Evolutionary conservation across 1,140 invertebrate genomes (phyloP).

Genomic region (Eubasilissa regina): DNA sequence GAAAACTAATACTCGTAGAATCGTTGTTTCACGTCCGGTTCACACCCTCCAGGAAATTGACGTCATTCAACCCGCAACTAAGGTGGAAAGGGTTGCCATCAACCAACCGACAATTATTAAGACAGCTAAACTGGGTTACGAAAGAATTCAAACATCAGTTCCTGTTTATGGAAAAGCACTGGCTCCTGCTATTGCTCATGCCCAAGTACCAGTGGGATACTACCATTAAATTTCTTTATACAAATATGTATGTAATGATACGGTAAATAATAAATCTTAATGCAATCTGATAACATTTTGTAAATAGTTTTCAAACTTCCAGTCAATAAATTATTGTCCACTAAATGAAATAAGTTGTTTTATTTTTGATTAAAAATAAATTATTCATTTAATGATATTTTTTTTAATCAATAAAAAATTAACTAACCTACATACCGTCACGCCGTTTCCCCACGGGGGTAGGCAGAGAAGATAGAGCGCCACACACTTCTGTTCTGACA

Average conservation of each 20-base stretch:
- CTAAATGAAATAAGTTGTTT: too few relatives aligned
- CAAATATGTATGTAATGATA: background rate
- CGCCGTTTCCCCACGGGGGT: too few relatives aligned
- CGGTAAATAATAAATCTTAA: constrained; percentile 1
- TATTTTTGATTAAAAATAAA: too few relatives aligned
- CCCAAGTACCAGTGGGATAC: constrained; percentile 56
- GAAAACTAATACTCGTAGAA: constrained; percentile 75
- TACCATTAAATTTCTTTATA: constrained; percentile 47
- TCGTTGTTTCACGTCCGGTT: constrained; percentile 76
- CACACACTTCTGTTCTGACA: too few relatives aligned
- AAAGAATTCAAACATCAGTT: constrained; percentile 56
- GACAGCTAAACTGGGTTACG: constrained; percentile 53
- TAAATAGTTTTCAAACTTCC: constrained; percentile 28
- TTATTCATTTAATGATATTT: too few relatives aligned
- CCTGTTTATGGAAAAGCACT: constrained; percentile 57
- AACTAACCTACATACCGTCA: too few relatives aligned
- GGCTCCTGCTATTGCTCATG: constrained; percentile 55
- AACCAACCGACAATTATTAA: constrained; percentile 58
- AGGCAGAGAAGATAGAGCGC: too few relatives aligned
- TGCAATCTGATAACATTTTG: constrained; percentile 16
- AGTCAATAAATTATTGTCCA: constrained; percentile 31
- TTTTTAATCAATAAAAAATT: too few relatives aligned
- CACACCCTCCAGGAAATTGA: constrained; percentile 74
- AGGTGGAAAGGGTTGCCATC: constrained; percentile 51
- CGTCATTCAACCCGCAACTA: constrained; percentile 65